These are phyloP conservation scores for Manacus vitellinus DNA, from an alignment of 2,113 vertebrate species.

Conservation along the genomic window DNA sequence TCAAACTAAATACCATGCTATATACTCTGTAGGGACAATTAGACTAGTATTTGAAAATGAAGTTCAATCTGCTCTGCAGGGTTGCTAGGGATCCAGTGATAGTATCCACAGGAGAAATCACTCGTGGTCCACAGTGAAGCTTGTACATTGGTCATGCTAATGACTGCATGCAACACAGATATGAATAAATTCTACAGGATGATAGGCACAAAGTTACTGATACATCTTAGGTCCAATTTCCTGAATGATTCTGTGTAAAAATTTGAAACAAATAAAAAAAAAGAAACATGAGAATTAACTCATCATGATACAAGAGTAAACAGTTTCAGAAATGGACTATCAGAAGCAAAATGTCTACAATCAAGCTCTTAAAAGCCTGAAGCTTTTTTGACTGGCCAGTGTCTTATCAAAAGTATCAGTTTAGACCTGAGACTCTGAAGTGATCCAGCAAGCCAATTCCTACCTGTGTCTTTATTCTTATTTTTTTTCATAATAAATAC, in stretches of 20 bases:
- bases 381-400: neutral
- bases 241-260: neutral
- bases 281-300: neutral
- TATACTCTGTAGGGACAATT: constrained; percentile 29
- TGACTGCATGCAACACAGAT: neutral
- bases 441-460: neutral
- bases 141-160: neutral
- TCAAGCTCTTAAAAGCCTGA: neutral
- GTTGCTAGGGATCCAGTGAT: neutral
- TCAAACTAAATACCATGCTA: constrained; percentile 16
- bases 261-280: neutral
- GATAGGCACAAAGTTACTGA: neutral
- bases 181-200: neutral
- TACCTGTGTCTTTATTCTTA: neutral
- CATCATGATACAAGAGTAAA: neutral
- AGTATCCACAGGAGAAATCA: neutral
- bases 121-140: neutral
- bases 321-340: neutral
- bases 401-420: neutral
- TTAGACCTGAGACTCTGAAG: neutral
- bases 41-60: constrained; percentile 16
- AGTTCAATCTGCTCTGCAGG: neutral
- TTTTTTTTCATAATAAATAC: neutral
- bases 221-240: neutral
- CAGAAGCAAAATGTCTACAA: neutral